Evolutionary conservation across 2,113 vertebrate genomes (phyloP).

Genomic region (Brachypodius melanocephalos): DNA sequence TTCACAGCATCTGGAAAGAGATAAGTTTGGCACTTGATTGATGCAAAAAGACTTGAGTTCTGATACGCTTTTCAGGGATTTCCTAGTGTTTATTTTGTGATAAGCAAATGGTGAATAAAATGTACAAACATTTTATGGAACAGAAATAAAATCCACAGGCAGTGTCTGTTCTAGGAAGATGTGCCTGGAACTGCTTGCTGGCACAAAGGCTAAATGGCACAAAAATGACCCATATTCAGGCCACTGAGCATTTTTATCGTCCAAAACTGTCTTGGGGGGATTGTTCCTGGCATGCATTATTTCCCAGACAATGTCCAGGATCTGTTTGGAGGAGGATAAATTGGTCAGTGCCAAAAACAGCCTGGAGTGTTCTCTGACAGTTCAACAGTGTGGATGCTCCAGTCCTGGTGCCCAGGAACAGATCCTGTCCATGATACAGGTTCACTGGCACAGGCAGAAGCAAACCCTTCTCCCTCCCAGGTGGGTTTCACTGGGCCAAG

Average conservation of each 20-base stretch:
- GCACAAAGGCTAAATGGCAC: neutral
- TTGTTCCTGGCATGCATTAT: neutral
- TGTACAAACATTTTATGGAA: neutral
- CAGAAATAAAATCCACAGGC: neutral
- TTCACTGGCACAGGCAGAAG: neutral
- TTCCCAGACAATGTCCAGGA: neutral
- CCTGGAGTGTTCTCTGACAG: neutral
- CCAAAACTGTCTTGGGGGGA: neutral
- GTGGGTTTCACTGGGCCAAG: neutral
- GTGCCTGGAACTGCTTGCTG: neutral
- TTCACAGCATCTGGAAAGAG: neutral
- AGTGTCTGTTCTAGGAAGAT: neutral
- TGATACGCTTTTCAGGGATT: neutral
- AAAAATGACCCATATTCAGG: neutral
- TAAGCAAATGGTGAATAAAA: neutral
- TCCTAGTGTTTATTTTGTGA: neutral
- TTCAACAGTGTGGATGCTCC: neutral
- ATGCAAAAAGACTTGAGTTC: neutral
- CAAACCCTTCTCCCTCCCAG: neutral
- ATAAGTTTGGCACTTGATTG: neutral
- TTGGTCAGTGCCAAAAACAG: neutral
- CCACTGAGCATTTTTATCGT: neutral
- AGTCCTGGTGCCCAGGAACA: neutral
- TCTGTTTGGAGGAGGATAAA: neutral
- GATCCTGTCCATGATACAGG: rapidly evolving